Evolutionary conservation across 1,140 invertebrate genomes (phyloP), one percentile per base, ranked within the genome.

Genomic region (Bursaphelenchus mucronatus): DNA sequence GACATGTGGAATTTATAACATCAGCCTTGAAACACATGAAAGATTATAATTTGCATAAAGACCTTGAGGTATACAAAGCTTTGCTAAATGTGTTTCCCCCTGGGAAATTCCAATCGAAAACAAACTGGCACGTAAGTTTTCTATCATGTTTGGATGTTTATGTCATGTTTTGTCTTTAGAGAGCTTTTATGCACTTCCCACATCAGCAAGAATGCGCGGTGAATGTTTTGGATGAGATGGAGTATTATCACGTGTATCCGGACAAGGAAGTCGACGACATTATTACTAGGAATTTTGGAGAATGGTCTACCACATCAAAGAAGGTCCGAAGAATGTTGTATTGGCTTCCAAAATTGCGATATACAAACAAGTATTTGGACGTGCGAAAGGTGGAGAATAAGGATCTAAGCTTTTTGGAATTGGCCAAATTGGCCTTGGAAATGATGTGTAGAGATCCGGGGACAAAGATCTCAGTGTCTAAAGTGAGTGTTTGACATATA

Each of bases 261-360:
- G 94, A 97, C 82, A 83, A 85, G 53, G 91, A 97, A 82, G 87
- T 91, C 81, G 88, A 92, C 74, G 82, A 86, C 62, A 88, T 94
- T 74, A 80, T 97, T 0, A 68, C 88, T 8, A 89, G 89, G 76
- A 87, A 88, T 47, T 98, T 97, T 85, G 93, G 94, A 0, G 83
- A 85, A 62, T 84, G 87, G 73, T 88, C 88, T 10, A 86, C 87
- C 78, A 89, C 90, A 0, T 80, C 91, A 11, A 90, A 73, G 64
- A 95, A 94, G 80, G 90, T 87, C 78, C 88, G 88, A 85, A 85
- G 92, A 52, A 93, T 97, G 89, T 87, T 91, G 85, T 99, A 97
- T 79, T 99, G 95, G 95, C 89, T 95, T 88, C 92, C 94, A 4
- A 97, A 97, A 82, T 92, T 97, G 76, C 90, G 88, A 77, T 88